A percentile compares a stretch with the other conserved stretches of the same genome.
Evolutionary conservation across 2,797 vertebrate genomes (phyloP).

Genomic region (Xenopus petersii): DNA sequence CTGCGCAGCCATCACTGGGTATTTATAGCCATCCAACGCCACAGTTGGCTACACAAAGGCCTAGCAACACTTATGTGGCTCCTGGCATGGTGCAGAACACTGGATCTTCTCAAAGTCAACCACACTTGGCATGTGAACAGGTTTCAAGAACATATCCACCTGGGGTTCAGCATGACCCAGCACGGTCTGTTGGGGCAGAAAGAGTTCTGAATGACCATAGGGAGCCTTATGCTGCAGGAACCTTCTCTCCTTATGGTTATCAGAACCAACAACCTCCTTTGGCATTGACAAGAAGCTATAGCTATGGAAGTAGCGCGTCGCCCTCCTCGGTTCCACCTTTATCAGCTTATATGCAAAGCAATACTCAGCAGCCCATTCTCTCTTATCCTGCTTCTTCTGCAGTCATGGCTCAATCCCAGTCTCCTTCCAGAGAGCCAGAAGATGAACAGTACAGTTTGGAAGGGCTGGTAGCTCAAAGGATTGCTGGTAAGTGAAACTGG

Average conservation of each 20-base stretch:
- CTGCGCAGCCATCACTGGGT: conserved; percentile 67
- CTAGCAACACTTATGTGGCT: conserved; percentile 38
- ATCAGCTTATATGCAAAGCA: conserved; percentile 53
- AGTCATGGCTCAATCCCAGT: conserved; percentile 50
- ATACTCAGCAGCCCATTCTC: conserved; percentile 61
- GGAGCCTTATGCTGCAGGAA: conserved; percentile 43
- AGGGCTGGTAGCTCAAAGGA: conserved; percentile 91
- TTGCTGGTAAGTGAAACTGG: conserved; percentile 81
- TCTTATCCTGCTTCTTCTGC: conserved; percentile 57
- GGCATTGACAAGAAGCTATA: conserved; percentile 60
- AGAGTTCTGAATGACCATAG: conserved; percentile 52
- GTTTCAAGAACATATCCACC: conserved; percentile 59
- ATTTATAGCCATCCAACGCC: conserved; percentile 57
- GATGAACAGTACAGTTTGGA: conserved; percentile 83
- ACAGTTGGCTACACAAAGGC: conserved; percentile 60
- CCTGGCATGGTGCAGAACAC: conserved; percentile 27
- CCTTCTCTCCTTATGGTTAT: conserved; percentile 62
- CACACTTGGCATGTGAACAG: conserved; percentile 45
- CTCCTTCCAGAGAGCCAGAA: conserved; percentile 68
- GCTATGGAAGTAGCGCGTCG: conserved; percentile 58
- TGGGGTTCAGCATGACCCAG: conserved; percentile 47
- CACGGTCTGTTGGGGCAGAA: conserved; percentile 45
- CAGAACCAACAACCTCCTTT: conserved; percentile 44
- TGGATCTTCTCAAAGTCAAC: conserved; percentile 15
- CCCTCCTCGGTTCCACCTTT: conserved; percentile 60